phyloP scores from a whole-genome alignment of 2,888 invertebrate species.

The Autographa gamma region DNA sequence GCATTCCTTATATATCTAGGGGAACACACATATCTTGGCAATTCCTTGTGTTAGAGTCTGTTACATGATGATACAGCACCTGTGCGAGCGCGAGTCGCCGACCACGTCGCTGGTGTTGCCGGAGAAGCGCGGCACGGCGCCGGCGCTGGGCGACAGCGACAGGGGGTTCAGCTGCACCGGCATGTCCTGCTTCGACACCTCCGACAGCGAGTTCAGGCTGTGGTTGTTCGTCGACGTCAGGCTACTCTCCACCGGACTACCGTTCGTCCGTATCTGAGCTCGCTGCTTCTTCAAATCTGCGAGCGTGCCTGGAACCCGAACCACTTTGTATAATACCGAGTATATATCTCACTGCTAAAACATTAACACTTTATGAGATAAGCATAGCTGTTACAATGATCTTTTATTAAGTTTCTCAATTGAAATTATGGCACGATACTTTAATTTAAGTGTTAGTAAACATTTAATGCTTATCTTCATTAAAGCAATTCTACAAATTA shows the following conservation, averaged over 20 bases:
- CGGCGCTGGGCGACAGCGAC: conserved; percentile 78
- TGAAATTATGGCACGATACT: conserved; percentile 62
- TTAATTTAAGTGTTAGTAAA: conserved; percentile 67
- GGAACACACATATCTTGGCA: conserved; percentile 3
- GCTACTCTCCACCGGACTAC: conserved; percentile 86
- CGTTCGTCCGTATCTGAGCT: conserved; percentile 93
- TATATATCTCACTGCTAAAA: conserved; percentile 23
- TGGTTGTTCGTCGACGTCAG: conserved; percentile 81
- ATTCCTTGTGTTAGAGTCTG: background rate
- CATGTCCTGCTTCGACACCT: conserved; percentile 80
- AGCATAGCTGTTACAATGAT: conserved; percentile 53
- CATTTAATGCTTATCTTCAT: conserved; percentile 61
- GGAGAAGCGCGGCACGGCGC: conserved; percentile 90
- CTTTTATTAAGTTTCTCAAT: conserved; percentile 60
- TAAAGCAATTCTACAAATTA: conserved; percentile 45
- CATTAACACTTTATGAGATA: conserved; percentile 51
- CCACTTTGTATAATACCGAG: conserved; percentile 40
- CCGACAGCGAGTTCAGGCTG: conserved; percentile 83
- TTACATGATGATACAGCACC: conserved; percentile 93
- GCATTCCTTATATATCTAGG: conserved; percentile 5
- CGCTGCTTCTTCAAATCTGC: conserved; percentile 98
- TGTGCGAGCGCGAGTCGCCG: conserved; percentile 91
- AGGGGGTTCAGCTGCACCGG: conserved; percentile 83
- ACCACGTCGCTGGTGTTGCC: conserved; percentile 94
- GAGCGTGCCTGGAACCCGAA: conserved; percentile 91